Percentiles rank a stretch among this genome's conserved stretches.
These are phyloP conservation scores for Eleutherodactylus coqui DNA, from an alignment of 2,797 vertebrate species.

Conservation along the genomic window DNA sequence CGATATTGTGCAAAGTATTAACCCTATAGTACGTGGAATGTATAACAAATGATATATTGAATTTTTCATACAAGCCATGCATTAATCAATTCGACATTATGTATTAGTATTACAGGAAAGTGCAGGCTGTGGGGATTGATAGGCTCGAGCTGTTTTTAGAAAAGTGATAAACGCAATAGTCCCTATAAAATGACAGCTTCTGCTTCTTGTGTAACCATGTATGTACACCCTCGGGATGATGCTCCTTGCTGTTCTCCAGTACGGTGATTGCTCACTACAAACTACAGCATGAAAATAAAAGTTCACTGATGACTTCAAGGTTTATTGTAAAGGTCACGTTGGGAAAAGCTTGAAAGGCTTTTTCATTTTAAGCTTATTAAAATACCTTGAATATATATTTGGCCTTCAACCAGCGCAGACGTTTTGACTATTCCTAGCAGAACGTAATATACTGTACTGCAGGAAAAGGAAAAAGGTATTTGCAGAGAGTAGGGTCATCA, in stretches of 20 bases:
- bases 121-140: neutral
- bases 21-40: neutral
- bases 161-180: constrained; percentile 10
- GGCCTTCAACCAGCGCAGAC: neutral
- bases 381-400: constrained; percentile 12
- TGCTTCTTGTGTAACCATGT: constrained; percentile 8
- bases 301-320: constrained; percentile 34
- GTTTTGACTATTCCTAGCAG: neutral
- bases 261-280: neutral
- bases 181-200: constrained; percentile 8
- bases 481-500: neutral
- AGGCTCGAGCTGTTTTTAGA: neutral
- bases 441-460: neutral
- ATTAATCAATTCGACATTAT: neutral
- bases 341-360: constrained; percentile 9
- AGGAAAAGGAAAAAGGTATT: neutral
- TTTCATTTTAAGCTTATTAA: neutral
- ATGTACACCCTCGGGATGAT: neutral
- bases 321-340: constrained; percentile 29
- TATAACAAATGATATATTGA: neutral
- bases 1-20: constrained; percentile 21
- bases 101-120: neutral
- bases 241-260: constrained; percentile 15
- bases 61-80: neutral
- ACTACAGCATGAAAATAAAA: constrained; percentile 17